Conservation (phyloP, 2,888 invertebrate genomes). For the Erebia epiphron region DNA sequence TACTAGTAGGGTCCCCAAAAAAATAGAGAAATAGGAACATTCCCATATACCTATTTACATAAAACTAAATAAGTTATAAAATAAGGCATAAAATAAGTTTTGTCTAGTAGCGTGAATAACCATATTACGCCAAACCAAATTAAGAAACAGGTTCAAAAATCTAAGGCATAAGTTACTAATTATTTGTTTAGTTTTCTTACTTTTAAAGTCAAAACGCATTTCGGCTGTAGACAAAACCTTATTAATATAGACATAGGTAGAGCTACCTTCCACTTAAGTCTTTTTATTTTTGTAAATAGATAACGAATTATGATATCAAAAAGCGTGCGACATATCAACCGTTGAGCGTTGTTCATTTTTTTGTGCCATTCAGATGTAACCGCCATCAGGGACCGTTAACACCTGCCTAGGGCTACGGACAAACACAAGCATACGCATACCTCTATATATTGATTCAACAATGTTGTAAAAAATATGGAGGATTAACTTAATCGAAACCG, state of each 20-base stretch:
- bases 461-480: conserved; percentile 20
- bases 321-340: conserved; percentile 48
- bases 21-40: background rate
- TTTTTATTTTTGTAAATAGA: background rate
- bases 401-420: conserved; percentile 56
- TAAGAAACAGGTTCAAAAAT: no score
- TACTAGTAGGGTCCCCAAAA: background rate
- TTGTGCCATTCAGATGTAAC: conserved; percentile 74
- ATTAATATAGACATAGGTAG: no score
- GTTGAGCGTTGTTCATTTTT: conserved; percentile 63
- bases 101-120: no score
- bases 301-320: conserved; percentile 17
- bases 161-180: no score
- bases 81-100: no score
- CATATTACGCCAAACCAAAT: no score
- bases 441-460: conserved; percentile 16
- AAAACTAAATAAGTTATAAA: no score
- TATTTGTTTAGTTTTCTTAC: no score
- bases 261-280: background rate
- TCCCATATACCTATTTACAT: background rate
- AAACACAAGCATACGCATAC: conserved; percentile 21
- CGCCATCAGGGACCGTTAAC: conserved; percentile 73
- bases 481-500: conserved; percentile 36
- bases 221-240: no score
- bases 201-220: no score